These are phyloP conservation scores for Phrynosoma platyrhinos DNA, from an alignment of 2,113 vertebrate genomes.

Conservation along the genomic window DNA sequence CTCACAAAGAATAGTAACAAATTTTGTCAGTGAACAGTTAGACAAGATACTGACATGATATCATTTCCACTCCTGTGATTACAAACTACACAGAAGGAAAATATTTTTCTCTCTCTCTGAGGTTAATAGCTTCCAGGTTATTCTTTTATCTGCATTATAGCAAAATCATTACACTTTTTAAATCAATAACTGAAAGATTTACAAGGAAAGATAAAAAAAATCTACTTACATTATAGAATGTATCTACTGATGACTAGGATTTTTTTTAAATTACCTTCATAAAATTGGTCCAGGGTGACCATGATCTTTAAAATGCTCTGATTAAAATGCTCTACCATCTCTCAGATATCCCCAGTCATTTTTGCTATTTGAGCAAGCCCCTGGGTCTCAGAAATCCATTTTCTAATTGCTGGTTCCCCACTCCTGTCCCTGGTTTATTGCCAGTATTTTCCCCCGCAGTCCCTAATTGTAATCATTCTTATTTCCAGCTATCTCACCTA, in stretches of 20 bases:
- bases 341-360: not conserved
- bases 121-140: too few relatives aligned
- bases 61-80: not conserved
- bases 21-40: slow-evolving; percentile 53
- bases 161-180: not conserved
- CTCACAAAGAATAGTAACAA: slow-evolving; percentile 38
- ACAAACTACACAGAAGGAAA: slow-evolving; percentile 29
- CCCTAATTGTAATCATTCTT: not conserved
- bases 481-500: not conserved
- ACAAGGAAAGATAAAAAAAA: not conserved
- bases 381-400: not conserved
- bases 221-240: not conserved
- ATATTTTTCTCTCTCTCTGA: not conserved
- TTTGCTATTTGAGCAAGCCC: not conserved
- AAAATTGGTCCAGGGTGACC: not conserved
- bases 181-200: not conserved
- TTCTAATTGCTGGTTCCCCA: not conserved
- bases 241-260: not conserved
- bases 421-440: not conserved
- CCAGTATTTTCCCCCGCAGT: not conserved
- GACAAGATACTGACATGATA: not conserved
- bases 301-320: not conserved
- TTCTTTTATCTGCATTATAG: not conserved
- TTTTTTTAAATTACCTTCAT: not conserved
- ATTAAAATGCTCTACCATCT: not conserved